Base-by-base conservation (phyloP, 2,888 invertebrate genomes). In the Tetrapedia diversipes region DNA sequence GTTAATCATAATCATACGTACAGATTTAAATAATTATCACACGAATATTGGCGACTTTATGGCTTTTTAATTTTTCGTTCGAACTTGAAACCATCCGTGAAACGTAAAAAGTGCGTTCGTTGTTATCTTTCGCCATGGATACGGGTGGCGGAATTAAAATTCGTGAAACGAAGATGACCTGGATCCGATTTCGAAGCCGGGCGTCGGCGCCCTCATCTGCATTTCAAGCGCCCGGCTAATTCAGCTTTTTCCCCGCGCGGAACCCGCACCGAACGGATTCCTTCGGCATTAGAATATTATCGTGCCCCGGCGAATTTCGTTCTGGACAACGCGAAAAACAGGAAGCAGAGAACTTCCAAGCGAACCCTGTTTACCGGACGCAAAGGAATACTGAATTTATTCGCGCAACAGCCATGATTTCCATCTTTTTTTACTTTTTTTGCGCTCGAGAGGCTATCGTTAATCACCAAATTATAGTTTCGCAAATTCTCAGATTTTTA, bases 111-210 rank as follows among this genome's bases (percentile, higher is more conserved):
- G 16, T 3, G 22, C 10, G 19, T 14, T 16, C 16, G 16, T 43
- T 51, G 39, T 73, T 61, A 69, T 57, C 68, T 51, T 70, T 69
- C 27, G 43, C 65, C 32, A 39, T 45, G 45, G 51, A 80, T 68
- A 76, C n/a, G n/a, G n/a, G n/a, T 43, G 61, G 39, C 41, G 41
- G 65, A 56, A 80, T 80, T 80, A 80, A 80, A 80, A 77, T 80
- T 80, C 80, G 64, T 72, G 66, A 45, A 66, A 69, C 56, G 57
- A 59, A 32, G 39, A 49, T 29, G 53, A 41, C 60, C 69, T 32
- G 70, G 54, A 69, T 70, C 53, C 64, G 64, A 71, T 66, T 79
- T 63, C 67, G 67, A 49, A 47, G 64, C n/a, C 47, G 53, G 34
- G 47, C 53, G 49, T n/a, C n/a, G n/a, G n/a, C 24, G 45, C 16